phyloP scores from a whole-genome alignment of 2,797 vertebrate species.

The Sebastes oblongus region DNA sequence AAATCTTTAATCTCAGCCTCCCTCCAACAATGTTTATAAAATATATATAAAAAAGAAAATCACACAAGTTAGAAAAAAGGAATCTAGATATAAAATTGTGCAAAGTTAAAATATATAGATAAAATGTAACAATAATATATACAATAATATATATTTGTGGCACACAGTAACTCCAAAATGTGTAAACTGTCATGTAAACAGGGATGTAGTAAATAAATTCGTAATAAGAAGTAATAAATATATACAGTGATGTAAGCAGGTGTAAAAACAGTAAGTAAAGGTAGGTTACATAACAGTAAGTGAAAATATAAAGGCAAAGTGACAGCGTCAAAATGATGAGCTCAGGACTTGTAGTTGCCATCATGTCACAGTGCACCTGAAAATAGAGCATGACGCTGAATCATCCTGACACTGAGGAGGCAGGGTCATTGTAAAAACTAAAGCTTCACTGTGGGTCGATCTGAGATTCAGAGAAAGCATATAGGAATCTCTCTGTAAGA shows the following conservation, averaged over 20 bases:
- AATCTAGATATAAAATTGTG: neutral
- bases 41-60: neutral
- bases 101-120: neutral
- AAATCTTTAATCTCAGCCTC: rapidly evolving
- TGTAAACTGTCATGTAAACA: neutral
- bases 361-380: neutral
- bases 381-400: neutral
- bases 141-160: neutral
- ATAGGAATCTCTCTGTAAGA: neutral
- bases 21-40: neutral
- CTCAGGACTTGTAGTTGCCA: neutral
- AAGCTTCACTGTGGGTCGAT: neutral
- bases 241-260: neutral
- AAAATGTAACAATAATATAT: neutral
- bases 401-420: neutral
- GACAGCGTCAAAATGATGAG: too few species aligned
- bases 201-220: neutral
- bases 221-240: neutral
- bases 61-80: neutral
- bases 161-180: neutral
- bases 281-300: neutral
- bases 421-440: neutral
- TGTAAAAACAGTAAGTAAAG: neutral
- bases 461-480: neutral
- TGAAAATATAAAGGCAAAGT: neutral